Base-by-base conservation (phyloP, 2,888 invertebrate genomes). In the Ectemnius cavifrons region DNA sequence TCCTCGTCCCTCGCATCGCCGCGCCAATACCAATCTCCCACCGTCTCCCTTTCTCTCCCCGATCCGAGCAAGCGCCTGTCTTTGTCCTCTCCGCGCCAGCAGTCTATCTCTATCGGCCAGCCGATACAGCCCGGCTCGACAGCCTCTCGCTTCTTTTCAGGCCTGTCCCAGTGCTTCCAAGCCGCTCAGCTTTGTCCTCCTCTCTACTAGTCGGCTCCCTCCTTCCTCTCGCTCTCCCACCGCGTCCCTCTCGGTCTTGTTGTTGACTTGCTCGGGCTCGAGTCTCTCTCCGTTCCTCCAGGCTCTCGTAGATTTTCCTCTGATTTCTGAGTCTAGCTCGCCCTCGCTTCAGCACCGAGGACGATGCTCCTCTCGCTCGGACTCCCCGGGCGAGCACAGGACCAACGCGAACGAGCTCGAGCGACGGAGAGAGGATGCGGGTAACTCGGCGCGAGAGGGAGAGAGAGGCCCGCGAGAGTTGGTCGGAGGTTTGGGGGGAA, bases 201-300 rank as follows among this genome's bases (percentile, higher is more conserved):
- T 77, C 61, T 11, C 67, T 0, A 16, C 1, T 61, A 13, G 3
- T 20, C 18, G 59, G 11, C 28, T 23, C 2, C 47, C 11, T 49
- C 49, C 16, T 52, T 16, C 16, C 14, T 52, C 52, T 52, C 52
- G 5, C 52, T 13, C 14, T 0, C 52, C 14, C 52, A 4, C 52
- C 14, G 52, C 52, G 16, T 18, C 64, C 37, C n/a, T 59, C 37
- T 11, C 16, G 5, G 45, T 46, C 46, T 67, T 76, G 73, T 76
- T 63, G 76, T 77, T 73, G 77, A 77, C 77, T 76, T 62, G 52
- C 45, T 59, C 72, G 71, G 45, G 28, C 61, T 58, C 45, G 28
- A 16, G 18, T 62, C 49, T 28, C 52, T 47, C 52, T 52, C n/a
- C n/a, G 14, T 52, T 6, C n/a, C 52, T 52, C 52, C 16, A 52